phyloP scores from a whole-genome alignment of 2,888 invertebrate species.

The Dorcus hopei region DNA sequence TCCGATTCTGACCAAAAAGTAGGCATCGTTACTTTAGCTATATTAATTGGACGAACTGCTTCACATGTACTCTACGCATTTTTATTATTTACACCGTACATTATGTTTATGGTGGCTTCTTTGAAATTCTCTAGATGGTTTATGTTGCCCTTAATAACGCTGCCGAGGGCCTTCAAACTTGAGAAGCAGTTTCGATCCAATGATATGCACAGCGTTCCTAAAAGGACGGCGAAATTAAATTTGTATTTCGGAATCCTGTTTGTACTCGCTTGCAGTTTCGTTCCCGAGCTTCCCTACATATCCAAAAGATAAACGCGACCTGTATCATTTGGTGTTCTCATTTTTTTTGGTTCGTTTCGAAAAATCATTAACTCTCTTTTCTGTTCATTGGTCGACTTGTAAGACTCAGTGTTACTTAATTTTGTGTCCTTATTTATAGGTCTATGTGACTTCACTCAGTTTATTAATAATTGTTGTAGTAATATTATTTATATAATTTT shows the following conservation, averaged over 20 bases:
- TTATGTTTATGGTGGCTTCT: slow-evolving; percentile 81
- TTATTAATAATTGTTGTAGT: not conserved
- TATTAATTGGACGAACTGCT: slow-evolving; percentile 84
- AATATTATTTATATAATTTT: slow-evolving; percentile 2
- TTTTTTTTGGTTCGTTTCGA: not conserved
- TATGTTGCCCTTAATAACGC: slow-evolving; percentile 80
- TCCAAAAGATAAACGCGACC: slow-evolving; percentile 40
- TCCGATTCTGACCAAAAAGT: slow-evolving; percentile 83
- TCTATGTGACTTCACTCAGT: not conserved
- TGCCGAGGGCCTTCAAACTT: slow-evolving; percentile 85
- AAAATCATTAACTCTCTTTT: not conserved
- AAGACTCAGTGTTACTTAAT: too few relatives aligned
- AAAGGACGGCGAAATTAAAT: slow-evolving; percentile 86
- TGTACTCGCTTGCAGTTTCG: slow-evolving; percentile 76
- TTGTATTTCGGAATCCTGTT: slow-evolving; percentile 88
- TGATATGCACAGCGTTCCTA: slow-evolving; percentile 78
- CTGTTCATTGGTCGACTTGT: not conserved
- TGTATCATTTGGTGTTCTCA: not conserved
- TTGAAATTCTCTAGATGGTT: slow-evolving; percentile 86
- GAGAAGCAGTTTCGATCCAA: slow-evolving; percentile 83
- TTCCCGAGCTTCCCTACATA: slow-evolving; percentile 61
- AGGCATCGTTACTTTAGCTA: slow-evolving; percentile 93
- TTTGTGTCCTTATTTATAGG: not conserved
- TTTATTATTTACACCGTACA: slow-evolving; percentile 86
- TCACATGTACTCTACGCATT: slow-evolving; percentile 89